Percentiles rank a stretch among this genome's conserved stretches.
Conservation (phyloP, 2,113 vertebrate species). For the Dicrurus megarhynchus region DNA sequence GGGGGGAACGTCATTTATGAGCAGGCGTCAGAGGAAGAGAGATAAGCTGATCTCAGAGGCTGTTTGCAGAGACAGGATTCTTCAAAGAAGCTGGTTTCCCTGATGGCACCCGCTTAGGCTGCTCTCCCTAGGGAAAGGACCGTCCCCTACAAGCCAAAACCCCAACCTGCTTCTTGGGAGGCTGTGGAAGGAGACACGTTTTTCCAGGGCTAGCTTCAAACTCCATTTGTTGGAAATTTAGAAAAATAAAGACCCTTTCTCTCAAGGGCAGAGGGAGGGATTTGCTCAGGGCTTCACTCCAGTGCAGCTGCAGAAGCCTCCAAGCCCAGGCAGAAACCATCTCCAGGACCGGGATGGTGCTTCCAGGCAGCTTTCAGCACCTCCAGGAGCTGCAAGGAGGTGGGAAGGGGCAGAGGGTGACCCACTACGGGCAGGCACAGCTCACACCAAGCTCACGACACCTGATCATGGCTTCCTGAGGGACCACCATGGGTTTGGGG, state of each 20-base stretch:
- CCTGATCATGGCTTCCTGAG: not conserved
- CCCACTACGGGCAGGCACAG: not conserved
- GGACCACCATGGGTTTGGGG: rapidly evolving
- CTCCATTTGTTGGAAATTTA: not conserved
- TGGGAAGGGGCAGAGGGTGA: not conserved
- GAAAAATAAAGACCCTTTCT: not conserved
- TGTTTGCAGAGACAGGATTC: not conserved
- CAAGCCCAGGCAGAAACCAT: not conserved
- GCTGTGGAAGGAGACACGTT: not conserved
- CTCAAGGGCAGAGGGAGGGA: not conserved
- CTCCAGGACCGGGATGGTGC: not conserved
- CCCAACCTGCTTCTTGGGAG: not conserved
- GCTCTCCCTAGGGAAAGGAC: not conserved
- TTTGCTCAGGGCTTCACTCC: not conserved
- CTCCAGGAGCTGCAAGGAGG: not conserved
- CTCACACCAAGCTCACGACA: not conserved
- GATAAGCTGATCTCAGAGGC: conserved; percentile 2
- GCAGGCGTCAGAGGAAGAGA: not conserved
- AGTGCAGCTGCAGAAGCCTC: not conserved
- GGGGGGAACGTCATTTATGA: not conserved
- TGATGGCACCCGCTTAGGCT: not conserved
- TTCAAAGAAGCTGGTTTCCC: not conserved
- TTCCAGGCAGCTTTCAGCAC: not conserved
- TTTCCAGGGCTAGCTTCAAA: not conserved
- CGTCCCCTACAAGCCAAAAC: not conserved